Conservation (phyloP, 2,797 vertebrate genomes). For the Xenopus petersii region DNA sequence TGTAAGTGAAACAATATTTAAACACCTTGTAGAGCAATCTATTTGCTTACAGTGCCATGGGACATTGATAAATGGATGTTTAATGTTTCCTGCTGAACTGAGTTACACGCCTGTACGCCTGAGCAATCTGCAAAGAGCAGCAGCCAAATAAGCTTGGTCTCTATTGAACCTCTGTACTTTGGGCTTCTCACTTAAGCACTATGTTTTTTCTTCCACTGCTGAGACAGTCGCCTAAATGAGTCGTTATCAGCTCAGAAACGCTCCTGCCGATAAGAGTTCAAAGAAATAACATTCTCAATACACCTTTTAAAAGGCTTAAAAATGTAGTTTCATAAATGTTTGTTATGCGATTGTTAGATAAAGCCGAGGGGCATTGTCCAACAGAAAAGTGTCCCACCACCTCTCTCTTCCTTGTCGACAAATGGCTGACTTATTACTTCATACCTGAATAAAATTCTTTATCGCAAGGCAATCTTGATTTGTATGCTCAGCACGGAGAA, state of each 20-base stretch:
- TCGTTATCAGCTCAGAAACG: conserved; percentile 56
- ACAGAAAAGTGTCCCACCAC: conserved; percentile 50
- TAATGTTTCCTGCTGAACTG: no score
- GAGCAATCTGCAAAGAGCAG: no score
- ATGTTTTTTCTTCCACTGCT: conserved; percentile 36
- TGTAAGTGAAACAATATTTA: no score
- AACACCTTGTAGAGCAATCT: no score
- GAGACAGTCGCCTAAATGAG: conserved; percentile 36
- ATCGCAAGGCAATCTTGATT: conserved; percentile 32
- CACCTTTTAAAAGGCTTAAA: conserved; percentile 71
- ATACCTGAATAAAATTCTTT: conserved; percentile 34
- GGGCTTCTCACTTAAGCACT: conserved; percentile 5
- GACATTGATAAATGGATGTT: no score
- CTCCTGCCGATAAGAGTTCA: conserved; percentile 86
- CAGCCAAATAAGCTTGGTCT: neutral
- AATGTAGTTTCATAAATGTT: conserved; percentile 86
- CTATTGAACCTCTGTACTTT: conserved; percentile 14
- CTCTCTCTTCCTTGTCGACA: conserved; percentile 61
- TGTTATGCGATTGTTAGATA: conserved; percentile 78
- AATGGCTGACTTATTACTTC: conserved; percentile 71
- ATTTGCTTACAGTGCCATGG: no score
- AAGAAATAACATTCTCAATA: conserved; percentile 78
- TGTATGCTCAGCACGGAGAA: conserved; percentile 26
- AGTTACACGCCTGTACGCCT: no score
- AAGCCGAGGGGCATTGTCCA: conserved; percentile 59